These are phyloP conservation scores for Cosmia trapezina DNA, from an alignment of 2,888 invertebrate genomes.

Conservation along the genomic window DNA sequence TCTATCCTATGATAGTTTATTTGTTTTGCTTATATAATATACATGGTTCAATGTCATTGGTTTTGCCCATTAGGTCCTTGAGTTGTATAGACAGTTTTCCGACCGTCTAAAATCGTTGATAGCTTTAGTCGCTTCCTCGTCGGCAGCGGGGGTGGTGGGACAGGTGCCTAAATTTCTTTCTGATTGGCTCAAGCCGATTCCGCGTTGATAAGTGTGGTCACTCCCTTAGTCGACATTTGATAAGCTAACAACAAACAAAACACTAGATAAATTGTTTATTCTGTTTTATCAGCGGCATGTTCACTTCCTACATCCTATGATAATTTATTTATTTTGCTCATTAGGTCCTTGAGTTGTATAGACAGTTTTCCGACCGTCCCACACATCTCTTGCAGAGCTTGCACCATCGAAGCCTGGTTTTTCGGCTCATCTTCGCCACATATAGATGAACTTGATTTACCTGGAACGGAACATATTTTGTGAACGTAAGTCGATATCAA, in stretches of 20 bases:
- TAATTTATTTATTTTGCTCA: slow-evolving; percentile 38
- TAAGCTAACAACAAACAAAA: background rate
- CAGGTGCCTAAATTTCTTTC: too few relatives aligned
- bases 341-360: slow-evolving; percentile 31
- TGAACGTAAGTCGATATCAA: background rate
- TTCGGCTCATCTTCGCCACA: fast-evolving
- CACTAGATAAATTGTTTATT: slow-evolving; percentile 11
- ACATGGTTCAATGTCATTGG: too few relatives aligned
- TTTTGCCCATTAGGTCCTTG: slow-evolving; percentile 31
- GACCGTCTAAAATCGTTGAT: slow-evolving; percentile 25
- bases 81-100: slow-evolving; percentile 42
- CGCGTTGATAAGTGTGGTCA: background rate
- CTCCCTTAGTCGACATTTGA: background rate
- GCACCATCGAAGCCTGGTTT: slow-evolving; percentile 1
- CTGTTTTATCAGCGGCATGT: background rate
- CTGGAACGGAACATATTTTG: slow-evolving; percentile 2
- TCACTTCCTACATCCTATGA: background rate
- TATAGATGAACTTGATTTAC: background rate
- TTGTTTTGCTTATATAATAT: too few relatives aligned
- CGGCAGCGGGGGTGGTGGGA: too few relatives aligned
- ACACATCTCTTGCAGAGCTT: slow-evolving; percentile 50
- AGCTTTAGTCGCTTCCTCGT: too few relatives aligned
- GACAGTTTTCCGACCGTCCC: slow-evolving; percentile 43
- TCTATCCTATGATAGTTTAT: slow-evolving; percentile 17
- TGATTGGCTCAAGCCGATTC: background rate